Conservation (phyloP, 2,113 vertebrate species). For the Camelus bactrianus region DNA sequence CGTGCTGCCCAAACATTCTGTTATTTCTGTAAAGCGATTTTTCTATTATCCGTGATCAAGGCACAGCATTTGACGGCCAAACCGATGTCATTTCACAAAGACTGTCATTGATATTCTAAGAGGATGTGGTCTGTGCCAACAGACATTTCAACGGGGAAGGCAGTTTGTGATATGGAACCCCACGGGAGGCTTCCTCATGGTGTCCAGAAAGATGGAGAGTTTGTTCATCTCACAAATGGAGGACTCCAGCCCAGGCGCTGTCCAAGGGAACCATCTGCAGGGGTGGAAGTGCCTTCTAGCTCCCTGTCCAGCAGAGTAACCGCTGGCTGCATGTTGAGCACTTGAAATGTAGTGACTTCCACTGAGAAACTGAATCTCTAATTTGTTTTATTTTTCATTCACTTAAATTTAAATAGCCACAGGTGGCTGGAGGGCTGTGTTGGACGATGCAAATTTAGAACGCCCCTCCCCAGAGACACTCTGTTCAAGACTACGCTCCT, state of each 20-base stretch:
- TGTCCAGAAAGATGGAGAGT: background rate
- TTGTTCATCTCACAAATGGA: background rate
- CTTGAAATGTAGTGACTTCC: background rate
- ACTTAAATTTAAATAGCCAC: background rate
- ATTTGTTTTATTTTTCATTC: background rate
- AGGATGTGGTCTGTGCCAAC: background rate
- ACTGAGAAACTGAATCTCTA: background rate
- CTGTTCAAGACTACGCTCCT: background rate
- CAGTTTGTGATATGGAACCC: background rate
- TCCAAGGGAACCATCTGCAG: background rate
- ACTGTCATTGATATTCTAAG: background rate
- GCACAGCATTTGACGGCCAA: background rate
- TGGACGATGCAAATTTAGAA: background rate
- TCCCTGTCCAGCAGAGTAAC: rapidly evolving
- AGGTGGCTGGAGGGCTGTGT: background rate
- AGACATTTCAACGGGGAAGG: background rate
- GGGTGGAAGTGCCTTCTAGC: rapidly evolving
- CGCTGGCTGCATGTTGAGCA: background rate
- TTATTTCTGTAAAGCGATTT: background rate
- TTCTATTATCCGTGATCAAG: background rate
- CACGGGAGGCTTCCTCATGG: background rate
- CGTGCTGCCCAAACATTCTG: background rate
- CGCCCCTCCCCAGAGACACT: background rate
- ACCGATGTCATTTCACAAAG: background rate
- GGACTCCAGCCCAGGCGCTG: rapidly evolving